These are phyloP conservation scores for Dryas iulia DNA, from an alignment of 1,140 invertebrate species.

Conservation along the genomic window DNA sequence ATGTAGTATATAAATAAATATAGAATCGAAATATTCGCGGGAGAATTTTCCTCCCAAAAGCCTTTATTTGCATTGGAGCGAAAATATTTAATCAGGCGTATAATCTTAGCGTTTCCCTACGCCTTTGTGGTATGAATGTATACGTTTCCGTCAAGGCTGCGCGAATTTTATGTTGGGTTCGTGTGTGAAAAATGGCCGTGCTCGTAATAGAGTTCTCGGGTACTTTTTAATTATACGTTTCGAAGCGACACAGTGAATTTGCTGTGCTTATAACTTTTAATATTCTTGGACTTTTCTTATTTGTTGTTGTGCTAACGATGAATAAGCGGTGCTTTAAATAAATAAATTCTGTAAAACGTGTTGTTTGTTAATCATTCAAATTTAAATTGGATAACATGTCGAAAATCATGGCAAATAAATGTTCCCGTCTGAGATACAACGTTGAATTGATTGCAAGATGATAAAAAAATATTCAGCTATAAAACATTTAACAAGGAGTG, in stretches of 20 bases:
- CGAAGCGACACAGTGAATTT: background rate
- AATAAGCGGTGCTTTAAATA: too few relatives aligned
- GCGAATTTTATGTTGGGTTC: constrained; percentile 26
- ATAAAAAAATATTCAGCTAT: background rate
- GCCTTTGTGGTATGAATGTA: constrained; percentile 58
- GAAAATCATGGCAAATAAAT: too few relatives aligned
- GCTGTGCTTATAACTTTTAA: background rate
- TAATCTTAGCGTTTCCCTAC: constrained; percentile 59
- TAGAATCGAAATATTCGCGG: constrained; percentile 55
- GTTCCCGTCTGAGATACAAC: too few relatives aligned
- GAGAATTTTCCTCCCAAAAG: constrained; percentile 44
- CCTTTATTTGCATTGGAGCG: constrained; percentile 66
- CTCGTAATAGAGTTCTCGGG: constrained; percentile 33
- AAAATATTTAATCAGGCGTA: constrained; percentile 73
- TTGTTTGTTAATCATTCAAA: too few relatives aligned
- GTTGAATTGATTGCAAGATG: background rate
- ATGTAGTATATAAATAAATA: constrained; percentile 35
- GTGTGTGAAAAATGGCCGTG: constrained; percentile 24
- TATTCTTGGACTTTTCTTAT: background rate
- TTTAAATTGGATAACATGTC: too few relatives aligned
- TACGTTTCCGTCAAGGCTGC: constrained; percentile 37
- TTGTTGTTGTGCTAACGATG: background rate
- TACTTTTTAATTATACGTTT: constrained; percentile 5
- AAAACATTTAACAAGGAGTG: background rate
- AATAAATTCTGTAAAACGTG: too few relatives aligned